These are phyloP conservation scores for Icerya purchasi DNA, from an alignment of 2,888 invertebrate species.

Conservation along the genomic window DNA sequence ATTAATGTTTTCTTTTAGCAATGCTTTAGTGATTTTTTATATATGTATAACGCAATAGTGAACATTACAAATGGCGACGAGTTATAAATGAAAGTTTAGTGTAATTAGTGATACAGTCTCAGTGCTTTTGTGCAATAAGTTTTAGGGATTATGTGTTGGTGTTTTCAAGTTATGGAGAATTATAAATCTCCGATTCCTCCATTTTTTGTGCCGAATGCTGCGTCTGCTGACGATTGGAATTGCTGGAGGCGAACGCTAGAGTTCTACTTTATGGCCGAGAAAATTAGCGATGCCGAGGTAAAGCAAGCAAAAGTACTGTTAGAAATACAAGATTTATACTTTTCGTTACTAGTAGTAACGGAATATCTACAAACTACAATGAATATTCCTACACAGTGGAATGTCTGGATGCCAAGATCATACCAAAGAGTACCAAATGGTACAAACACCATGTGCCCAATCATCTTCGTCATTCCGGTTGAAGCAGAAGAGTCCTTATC, in stretches of 20 bases:
- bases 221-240: neutral
- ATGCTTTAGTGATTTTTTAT: too few species aligned
- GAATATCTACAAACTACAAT: neutral
- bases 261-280: constrained; percentile 1
- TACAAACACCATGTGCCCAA: neutral
- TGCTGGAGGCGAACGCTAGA: neutral
- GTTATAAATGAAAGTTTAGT: too few species aligned
- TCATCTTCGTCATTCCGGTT: neutral
- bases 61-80: too few species aligned
- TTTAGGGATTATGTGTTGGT: too few species aligned
- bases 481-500: too few species aligned
- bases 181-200: neutral
- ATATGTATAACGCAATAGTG: too few species aligned
- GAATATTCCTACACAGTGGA: neutral
- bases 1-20: too few species aligned
- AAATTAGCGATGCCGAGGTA: neutral
- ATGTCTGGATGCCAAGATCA: neutral
- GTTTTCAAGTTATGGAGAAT: constrained; percentile 2
- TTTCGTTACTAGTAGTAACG: neutral
- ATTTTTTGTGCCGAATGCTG: neutral
- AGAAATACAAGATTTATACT: constrained; percentile 1
- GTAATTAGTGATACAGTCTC: too few species aligned
- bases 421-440: neutral
- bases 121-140: too few species aligned
- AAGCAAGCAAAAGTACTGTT: neutral